Base-by-base conservation (phyloP, 2,797 vertebrate genomes). In the Gouania willdenowi region DNA sequence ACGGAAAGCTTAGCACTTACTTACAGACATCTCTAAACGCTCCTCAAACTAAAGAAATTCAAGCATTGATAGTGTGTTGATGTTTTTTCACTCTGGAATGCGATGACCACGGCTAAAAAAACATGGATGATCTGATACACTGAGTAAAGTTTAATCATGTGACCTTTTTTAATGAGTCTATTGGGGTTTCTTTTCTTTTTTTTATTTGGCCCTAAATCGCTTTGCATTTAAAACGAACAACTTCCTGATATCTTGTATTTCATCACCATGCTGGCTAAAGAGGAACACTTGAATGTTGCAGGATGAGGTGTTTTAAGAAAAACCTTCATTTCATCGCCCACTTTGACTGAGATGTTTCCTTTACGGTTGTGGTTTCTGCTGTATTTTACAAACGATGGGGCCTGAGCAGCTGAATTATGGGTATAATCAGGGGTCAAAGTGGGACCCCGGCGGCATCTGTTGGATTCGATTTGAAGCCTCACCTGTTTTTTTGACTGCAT, bases 231-330 rank as follows among this genome's bases (percentile, higher is more conserved):
- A 66, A 41, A 64, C n/a, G n/a, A n/a, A n/a, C n/a, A n/a, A n/a
- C n/a, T n/a, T n/a, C n/a, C n/a, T n/a, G n/a, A n/a, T n/a, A n/a
- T n/a, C n/a, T n/a, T n/a, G n/a, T n/a, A n/a, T n/a, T n/a, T n/a
- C n/a, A 82, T 79, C 77, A 75, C 64, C 68, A 70, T 74, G 72
- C 75, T 82, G 79, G 71, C 58, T 71, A 58, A 73, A 66, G 53
- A 75, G 46, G 69, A 60, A 71, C 36, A 80, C 69, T 70, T 82
- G 75, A 82, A 84, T 77, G 74, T 77, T 76, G 44, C 50, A 49
- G 8, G 39, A 60, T 26, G 42, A 59, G 40, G 23, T 60, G 47
- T 64, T 75, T 49, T 48, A 67, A 54, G n/a, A 54, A n/a, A 32
- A 36, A 9, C 26, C 10, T 45, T 60, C 4, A 41, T 56, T 72